These are phyloP conservation scores for Telenomus remus DNA, from an alignment of 1,140 invertebrate genomes.

Conservation along the genomic window DNA sequence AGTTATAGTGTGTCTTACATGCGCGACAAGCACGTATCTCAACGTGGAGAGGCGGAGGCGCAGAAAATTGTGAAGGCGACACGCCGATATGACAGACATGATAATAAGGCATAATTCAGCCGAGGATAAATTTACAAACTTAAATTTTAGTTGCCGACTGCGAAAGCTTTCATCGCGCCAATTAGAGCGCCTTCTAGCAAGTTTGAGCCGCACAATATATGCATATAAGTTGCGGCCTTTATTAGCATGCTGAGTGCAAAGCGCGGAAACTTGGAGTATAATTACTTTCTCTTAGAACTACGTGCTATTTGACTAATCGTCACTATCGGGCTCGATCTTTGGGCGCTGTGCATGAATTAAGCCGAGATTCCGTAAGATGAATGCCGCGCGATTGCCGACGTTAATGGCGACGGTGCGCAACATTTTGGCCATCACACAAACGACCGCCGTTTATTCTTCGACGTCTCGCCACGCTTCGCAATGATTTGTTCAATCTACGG, in stretches of 20 bases:
- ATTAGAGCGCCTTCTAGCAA: slow-evolving; percentile 53
- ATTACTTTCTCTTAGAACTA: slow-evolving; percentile 60
- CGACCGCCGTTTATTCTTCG: slow-evolving; percentile 36
- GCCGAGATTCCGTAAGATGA: slow-evolving; percentile 45
- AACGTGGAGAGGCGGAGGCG: slow-evolving; percentile 6
- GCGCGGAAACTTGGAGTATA: slow-evolving; percentile 60
- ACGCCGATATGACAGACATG: slow-evolving; percentile 44
- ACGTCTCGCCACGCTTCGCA: slow-evolving; percentile 18
- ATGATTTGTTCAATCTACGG: slow-evolving; percentile 42
- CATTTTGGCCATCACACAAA: slow-evolving; percentile 41
- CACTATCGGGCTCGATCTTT: slow-evolving; percentile 59
- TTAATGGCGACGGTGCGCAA: slow-evolving; percentile 43
- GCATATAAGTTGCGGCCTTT: slow-evolving; percentile 58
- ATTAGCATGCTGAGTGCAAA: slow-evolving; percentile 61
- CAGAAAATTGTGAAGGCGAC: slow-evolving; percentile 13
- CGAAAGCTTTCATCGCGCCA: slow-evolving; percentile 57
- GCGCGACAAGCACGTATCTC: slow-evolving; percentile 10
- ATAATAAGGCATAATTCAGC: slow-evolving; percentile 47
- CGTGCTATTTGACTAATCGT: slow-evolving; percentile 62
- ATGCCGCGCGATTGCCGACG: slow-evolving; percentile 39
- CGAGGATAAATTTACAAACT: slow-evolving; percentile 60
- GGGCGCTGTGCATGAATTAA: slow-evolving; percentile 50
- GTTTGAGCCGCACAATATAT: slow-evolving; percentile 52
- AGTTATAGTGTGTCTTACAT: slow-evolving; percentile 3
- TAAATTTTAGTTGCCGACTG: slow-evolving; percentile 59